Percentiles rank a stretch among this genome's conserved stretches.
These are phyloP conservation scores for Malacosoma neustria DNA, from an alignment of 2,888 invertebrate genomes.

Conservation along the genomic window DNA sequence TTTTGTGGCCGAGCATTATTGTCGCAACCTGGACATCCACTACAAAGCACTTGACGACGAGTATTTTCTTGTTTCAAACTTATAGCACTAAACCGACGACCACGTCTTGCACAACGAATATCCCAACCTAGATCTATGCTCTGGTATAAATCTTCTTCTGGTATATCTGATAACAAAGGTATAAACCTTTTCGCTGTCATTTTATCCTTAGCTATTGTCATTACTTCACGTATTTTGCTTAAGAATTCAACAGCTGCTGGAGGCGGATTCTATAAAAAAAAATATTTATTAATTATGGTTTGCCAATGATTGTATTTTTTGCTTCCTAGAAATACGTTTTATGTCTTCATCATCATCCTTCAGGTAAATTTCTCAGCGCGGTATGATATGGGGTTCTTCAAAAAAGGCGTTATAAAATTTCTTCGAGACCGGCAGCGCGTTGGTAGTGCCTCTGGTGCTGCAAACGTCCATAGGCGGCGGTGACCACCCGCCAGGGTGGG, in stretches of 20 bases:
- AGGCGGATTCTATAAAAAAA: conserved; percentile 83
- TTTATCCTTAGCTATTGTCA: conserved; percentile 90
- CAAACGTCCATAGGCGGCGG: too few relatives aligned
- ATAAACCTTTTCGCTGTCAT: conserved; percentile 87
- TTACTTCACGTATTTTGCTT: conserved; percentile 91
- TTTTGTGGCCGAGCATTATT: conserved; percentile 40
- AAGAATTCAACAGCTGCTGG: conserved; percentile 93
- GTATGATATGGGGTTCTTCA: too few relatives aligned
- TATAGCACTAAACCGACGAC: conserved; percentile 70
- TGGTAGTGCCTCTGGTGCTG: too few relatives aligned
- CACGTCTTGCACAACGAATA: conserved; percentile 63
- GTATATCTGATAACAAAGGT: conserved; percentile 85
- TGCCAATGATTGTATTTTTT: too few relatives aligned
- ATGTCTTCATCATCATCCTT: too few relatives aligned
- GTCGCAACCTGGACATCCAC: conserved; percentile 81
- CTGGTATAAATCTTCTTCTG: conserved; percentile 81
- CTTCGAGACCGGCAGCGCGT: too few relatives aligned
- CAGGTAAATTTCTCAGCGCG: too few relatives aligned
- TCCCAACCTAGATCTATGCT: conserved; percentile 66
- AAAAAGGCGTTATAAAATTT: too few relatives aligned
- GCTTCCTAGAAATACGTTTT: too few relatives aligned
- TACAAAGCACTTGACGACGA: conserved; percentile 70
- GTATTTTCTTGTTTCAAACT: conserved; percentile 78
- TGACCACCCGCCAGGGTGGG: too few relatives aligned
- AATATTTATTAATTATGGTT: background rate